A percentile compares a stretch with the other conserved stretches of the same genome.
phyloP scores from a whole-genome alignment of 1,140 invertebrate species.

The Centruroides sculpturatus region DNA sequence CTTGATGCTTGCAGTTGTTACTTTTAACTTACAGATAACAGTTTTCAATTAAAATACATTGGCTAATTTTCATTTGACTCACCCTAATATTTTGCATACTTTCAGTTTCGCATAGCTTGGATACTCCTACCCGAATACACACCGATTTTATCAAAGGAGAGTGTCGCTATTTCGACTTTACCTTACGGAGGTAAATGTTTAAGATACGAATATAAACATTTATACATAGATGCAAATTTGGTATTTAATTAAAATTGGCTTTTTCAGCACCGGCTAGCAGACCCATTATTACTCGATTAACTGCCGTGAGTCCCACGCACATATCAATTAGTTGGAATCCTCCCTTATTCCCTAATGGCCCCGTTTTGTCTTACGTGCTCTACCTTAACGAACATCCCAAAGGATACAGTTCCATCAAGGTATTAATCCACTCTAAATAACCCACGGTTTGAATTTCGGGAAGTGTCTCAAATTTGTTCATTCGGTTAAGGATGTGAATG shows the following conservation, averaged over 20 bases:
- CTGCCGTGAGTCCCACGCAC: slow-evolving; percentile 61
- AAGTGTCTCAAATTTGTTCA: not conserved
- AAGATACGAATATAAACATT: no score
- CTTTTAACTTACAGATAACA: no score
- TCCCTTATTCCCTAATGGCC: slow-evolving; percentile 70
- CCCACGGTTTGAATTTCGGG: no score
- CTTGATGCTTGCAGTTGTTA: no score
- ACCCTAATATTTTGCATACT: slow-evolving; percentile 4
- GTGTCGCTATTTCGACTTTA: slow-evolving; percentile 61
- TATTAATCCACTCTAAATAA: not conserved
- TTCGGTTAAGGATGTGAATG: slow-evolving; percentile 49
- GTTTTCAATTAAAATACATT: no score
- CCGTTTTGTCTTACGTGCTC: slow-evolving; percentile 66
- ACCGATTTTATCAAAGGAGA: slow-evolving; percentile 59
- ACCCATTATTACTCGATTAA: slow-evolving; percentile 46
- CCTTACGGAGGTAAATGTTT: slow-evolving; percentile 26
- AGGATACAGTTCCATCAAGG: slow-evolving; percentile 18
- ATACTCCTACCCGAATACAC: slow-evolving; percentile 47
- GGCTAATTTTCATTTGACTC: no score
- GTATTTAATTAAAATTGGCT: not conserved
- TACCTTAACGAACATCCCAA: slow-evolving; percentile 37
- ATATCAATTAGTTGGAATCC: slow-evolving; percentile 76
- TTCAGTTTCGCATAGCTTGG: slow-evolving; percentile 67
- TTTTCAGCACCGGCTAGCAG: slow-evolving; percentile 23
- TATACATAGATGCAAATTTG: not conserved